Percentiles rank a stretch among this genome's conserved stretches.
Evolutionary conservation across 35 echinoderm and acorn worm species (phyloP).

Genomic region (Eucidaris tribuloides): DNA sequence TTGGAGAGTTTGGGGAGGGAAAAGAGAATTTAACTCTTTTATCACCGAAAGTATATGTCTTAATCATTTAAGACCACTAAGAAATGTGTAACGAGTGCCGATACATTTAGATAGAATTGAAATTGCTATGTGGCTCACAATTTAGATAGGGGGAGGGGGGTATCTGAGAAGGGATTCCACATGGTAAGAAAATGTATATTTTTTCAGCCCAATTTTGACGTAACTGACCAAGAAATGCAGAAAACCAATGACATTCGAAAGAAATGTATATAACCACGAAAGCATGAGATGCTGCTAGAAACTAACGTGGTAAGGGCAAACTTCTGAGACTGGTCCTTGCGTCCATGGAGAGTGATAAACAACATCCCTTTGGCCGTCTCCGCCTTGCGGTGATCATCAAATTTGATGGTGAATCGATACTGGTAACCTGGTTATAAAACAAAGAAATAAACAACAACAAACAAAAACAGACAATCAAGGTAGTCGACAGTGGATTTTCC

Average conservation of each 20-base stretch:
- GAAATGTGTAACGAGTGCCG: too few species aligned
- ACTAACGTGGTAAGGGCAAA: conserved; percentile 35
- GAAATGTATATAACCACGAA: background rate
- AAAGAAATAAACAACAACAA: too few species aligned
- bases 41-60: too few species aligned
- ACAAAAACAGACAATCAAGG: too few species aligned
- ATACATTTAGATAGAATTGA: too few species aligned
- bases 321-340: background rate
- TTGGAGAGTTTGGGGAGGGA: too few species aligned
- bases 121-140: too few species aligned
- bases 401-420: conserved; percentile 39
- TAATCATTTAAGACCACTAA: too few species aligned
- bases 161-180: background rate
- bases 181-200: background rate
- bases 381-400: conserved; percentile 42
- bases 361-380: conserved; percentile 17
- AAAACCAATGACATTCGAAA: background rate
- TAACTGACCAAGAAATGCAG: background rate
- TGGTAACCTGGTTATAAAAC: conserved; percentile 20
- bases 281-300: background rate
- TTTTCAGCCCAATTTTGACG: background rate
- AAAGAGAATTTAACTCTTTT: too few species aligned
- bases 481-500: too few species aligned
- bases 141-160: too few species aligned
- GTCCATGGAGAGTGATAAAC: conserved; percentile 20